Percentiles rank a stretch among this genome's conserved stretches.
Conservation (phyloP, 2,113 vertebrate species). For the Crotophaga sulcirostris region DNA sequence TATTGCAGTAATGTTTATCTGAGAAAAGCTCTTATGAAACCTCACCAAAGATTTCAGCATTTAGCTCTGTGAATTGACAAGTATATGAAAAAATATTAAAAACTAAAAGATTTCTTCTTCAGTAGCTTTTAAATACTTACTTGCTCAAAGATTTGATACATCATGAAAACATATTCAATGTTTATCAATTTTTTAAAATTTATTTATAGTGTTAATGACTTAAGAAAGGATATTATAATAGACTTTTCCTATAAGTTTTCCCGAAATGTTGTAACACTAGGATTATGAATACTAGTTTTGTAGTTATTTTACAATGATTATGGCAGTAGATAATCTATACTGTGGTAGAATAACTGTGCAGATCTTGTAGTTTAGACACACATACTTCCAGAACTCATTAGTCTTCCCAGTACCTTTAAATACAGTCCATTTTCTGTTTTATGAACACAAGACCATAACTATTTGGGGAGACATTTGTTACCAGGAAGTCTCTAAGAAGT, state of each 20-base stretch:
- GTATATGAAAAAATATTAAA: rapidly evolving
- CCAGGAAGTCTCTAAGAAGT: neutral
- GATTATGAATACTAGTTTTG: neutral
- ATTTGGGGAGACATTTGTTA: neutral
- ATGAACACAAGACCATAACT: neutral
- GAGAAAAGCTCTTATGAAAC: neutral
- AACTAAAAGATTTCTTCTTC: neutral
- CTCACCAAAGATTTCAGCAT: neutral
- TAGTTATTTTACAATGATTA: neutral
- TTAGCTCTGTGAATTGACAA: neutral
- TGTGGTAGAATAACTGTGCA: neutral
- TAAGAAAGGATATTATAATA: neutral
- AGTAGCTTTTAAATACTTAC: neutral
- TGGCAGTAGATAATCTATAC: neutral
- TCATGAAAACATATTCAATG: neutral
- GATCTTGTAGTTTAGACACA: neutral
- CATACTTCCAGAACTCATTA: neutral
- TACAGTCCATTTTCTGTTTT: neutral
- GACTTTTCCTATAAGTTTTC: neutral
- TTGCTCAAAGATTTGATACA: neutral
- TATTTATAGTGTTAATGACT: neutral
- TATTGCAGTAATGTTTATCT: neutral
- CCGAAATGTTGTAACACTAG: neutral
- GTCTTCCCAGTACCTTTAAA: neutral
- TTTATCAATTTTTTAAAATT: neutral